Evolutionary conservation across 2,888 invertebrate genomes (phyloP), one percentile per base, ranked within the genome.

Genomic region (Sphecodes monilicornis): DNA sequence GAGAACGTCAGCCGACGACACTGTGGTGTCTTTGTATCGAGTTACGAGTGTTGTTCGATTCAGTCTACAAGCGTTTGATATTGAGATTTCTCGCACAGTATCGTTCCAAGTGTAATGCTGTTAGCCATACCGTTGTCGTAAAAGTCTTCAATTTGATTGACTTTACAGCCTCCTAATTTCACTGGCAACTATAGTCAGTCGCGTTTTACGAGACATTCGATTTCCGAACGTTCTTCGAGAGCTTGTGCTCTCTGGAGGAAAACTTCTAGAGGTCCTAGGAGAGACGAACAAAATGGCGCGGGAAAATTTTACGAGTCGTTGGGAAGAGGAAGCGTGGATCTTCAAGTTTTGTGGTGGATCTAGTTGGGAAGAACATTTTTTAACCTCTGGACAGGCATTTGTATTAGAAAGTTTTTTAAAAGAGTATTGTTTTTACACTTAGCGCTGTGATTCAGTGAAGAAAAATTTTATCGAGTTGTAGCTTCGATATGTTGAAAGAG

Each of bases 1-100:
- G 74, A 75, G 50, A 39, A 76, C 68, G 72, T n/a, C 57, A 29
- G 8, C n/a, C n/a, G n/a, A 39, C n/a, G 6, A 64, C 64, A 50
- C 64, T 18, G 32, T 43, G 68, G 29, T 72, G 41, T 66, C 68
- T 46, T 50, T 22, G 54, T 54, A 36, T 43, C n/a, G 71, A 73
- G 32, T 36, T 46, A 39, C 41, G 46, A 57, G 54, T 16, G 43
- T 11, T 18, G 54, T 69, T 57, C 54, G 68, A 46, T 39, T 68
- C n/a, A n/a, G n/a, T n/a, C 11, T 18, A n/a, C 16, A 16, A 36
- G 22, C 8, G 73, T 26, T 16, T 29, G 39, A n/a, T 10, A 57
- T 54, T 18, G n/a, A 32, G 43, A 22, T 66, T 54, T 78, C 50
- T n/a, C 46, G 64, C 6, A 6, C 64, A 18, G 1, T 32, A 16